Conservation (phyloP, 2,113 vertebrate species). For the Lynx canadensis region DNA sequence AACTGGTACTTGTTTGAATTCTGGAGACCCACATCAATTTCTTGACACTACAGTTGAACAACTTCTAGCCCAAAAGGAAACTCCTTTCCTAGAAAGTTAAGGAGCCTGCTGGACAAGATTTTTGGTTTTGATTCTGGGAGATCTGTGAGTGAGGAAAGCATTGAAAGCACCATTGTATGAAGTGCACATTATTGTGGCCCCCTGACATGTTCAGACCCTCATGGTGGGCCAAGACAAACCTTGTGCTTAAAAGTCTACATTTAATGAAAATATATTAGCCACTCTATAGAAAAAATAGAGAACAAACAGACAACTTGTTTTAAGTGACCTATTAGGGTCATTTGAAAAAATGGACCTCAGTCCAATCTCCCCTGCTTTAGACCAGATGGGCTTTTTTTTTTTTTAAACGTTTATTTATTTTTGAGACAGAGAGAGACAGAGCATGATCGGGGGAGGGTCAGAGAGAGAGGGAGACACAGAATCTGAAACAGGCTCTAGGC, state of each 20-base stretch:
- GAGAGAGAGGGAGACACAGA: too few relatives aligned
- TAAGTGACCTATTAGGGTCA: neutral
- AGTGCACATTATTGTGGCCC: neutral
- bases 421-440: too few relatives aligned
- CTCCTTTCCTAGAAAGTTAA: neutral
- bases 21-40: neutral
- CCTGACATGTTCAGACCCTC: neutral
- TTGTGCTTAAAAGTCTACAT: neutral
- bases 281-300: neutral
- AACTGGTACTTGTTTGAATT: neutral
- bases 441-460: too few relatives aligned
- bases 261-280: neutral
- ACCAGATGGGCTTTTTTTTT: slow-evolving; percentile 34
- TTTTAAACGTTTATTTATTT: too few relatives aligned
- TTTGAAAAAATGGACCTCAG: neutral
- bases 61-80: slow-evolving; percentile 5
- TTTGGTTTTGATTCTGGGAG: neutral
- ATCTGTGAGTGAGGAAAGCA: neutral
- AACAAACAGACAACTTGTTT: slow-evolving; percentile 46
- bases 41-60: neutral
- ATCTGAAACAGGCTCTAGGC: too few relatives aligned
- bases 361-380: neutral
- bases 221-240: neutral
- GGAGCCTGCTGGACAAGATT: neutral
- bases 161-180: neutral